Evolutionary conservation across 2,888 invertebrate genomes (phyloP), one percentile per base, ranked within the genome.

Genomic region (Podotricha telesiphe): DNA sequence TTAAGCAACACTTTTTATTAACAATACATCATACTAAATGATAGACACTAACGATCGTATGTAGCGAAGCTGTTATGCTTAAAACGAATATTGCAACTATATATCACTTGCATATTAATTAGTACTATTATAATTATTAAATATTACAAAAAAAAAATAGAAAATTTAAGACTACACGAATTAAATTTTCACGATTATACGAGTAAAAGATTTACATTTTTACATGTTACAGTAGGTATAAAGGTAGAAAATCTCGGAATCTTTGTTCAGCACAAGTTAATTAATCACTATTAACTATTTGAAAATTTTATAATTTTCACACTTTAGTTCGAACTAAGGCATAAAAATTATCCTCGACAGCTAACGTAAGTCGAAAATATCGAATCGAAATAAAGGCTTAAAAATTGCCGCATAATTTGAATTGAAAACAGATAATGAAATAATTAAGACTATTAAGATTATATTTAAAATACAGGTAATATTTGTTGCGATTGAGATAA

Each of bases 31-130:
- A 72, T 72, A 72, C 68, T 69, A 69, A 87, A 81, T 63, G 59
- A 58, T 68, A 72, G 59, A 67, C 65, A 58, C 45, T 68, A 65
- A 62, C 70, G 68, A 66, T 56, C 68, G 61, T 65, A 66, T 53
- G 58, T 59, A 63, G 68, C 64, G 56, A 71, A 73, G 67, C 69
- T 76, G 77, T 75, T 77, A 80, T 84, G 82, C 86, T 88, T 92
- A 89, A 75, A 76, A 78, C 90, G 92, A 93, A 85, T 93, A 93
- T 93, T 93, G 93, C 93, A 92, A 91, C 91, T 82, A 82, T 81
- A 79, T 91, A 92, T 93, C 93, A 93, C 93, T 88, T 87, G 89
- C 87, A 87, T 82, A 81, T 78, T 79, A 77, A 80, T 78, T 79
- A 77, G 80, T 83, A 65, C 48, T 61, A 63, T 56, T 28, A 28